phyloP scores from a whole-genome alignment of 2,797 vertebrate species.

The Pachyuromys duprasi region DNA sequence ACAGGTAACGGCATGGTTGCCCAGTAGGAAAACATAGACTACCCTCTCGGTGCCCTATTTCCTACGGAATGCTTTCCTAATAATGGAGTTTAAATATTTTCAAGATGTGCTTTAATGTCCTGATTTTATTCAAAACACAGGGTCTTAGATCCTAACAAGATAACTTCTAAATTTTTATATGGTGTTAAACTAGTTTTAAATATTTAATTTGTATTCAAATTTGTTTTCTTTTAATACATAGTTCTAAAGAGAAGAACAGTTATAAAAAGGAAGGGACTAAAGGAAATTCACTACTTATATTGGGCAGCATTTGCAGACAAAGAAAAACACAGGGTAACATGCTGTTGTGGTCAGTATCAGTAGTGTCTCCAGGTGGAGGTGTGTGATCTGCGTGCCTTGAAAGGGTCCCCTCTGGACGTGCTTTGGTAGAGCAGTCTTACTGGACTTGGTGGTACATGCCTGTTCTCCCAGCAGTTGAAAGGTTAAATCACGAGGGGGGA shows the following conservation, averaged over 20 bases:
- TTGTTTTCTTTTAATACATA: not conserved
- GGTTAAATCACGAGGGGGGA: no score
- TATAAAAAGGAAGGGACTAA: slow-evolving; percentile 26
- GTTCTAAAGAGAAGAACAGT: not conserved
- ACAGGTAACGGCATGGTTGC: not conserved
- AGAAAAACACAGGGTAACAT: not conserved
- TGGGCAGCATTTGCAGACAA: not conserved
- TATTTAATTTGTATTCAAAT: not conserved
- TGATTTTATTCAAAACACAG: slow-evolving; percentile 38
- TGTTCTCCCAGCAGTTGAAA: not conserved
- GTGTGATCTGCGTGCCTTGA: not conserved
- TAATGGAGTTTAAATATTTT: not conserved
- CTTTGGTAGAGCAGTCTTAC: not conserved
- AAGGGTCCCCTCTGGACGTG: not conserved
- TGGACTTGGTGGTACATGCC: not conserved
- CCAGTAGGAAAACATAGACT: not conserved
- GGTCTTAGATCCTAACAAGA: not conserved
- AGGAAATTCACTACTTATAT: not conserved
- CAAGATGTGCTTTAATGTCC: not conserved
- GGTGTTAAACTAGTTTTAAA: not conserved
- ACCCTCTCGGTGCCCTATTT: not conserved
- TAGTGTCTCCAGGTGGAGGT: not conserved
- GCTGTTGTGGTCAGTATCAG: not conserved
- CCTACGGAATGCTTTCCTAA: not conserved
- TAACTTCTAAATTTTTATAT: not conserved